Base-by-base conservation (phyloP, 2,797 vertebrate species). In the Spea hammondii region DNA sequence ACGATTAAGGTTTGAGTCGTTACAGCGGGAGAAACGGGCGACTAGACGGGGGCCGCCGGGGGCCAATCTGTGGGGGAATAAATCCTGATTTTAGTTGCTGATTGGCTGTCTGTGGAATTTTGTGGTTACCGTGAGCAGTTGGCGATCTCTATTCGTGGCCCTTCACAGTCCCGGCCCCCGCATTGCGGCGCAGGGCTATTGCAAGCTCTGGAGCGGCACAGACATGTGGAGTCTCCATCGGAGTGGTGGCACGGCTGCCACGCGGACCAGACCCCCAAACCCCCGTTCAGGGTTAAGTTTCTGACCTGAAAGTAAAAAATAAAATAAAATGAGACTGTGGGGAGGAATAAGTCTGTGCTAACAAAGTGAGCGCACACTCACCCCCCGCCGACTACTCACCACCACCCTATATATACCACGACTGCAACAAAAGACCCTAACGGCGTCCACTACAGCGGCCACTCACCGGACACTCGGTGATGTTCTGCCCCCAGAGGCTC, bases 401-500 rank as follows among this genome's bases (percentile, higher is more conserved):
- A n/a, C 65, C 32, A 9, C 2, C 14, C 60, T 10, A 17, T 11
- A 4, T 46, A 6, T 45, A 14, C 12, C 44, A 45, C 17, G 17
- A 17, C 17, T 17, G 17, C 17, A 17, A 17, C 46, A 10, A 10
- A 45, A 45, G 7, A 4, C 11, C 46, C 4, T 50, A 45, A 45
- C 6, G 17, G 17, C 17, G 17, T 17, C 17, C 17, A 17, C 17
- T 17, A 17, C 17, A 17, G 67, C 13, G n/a, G 45, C 9, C 46
- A 86, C 93, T 93, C 92, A 99, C 98, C 79, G 98, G 98, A 85
- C 98, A 99, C 10, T 93, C 89, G 0, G 95, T 96, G 91, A 99
- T 97, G 89, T 98, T 98, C 91, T 99, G 98, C 77, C 90, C 96
- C 98, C 98, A 99, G 79, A 97, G 95, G 88, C 96, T 99, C 97